phyloP scores from a whole-genome alignment of 2,888 invertebrate genomes.

The Andrena dorsata region DNA sequence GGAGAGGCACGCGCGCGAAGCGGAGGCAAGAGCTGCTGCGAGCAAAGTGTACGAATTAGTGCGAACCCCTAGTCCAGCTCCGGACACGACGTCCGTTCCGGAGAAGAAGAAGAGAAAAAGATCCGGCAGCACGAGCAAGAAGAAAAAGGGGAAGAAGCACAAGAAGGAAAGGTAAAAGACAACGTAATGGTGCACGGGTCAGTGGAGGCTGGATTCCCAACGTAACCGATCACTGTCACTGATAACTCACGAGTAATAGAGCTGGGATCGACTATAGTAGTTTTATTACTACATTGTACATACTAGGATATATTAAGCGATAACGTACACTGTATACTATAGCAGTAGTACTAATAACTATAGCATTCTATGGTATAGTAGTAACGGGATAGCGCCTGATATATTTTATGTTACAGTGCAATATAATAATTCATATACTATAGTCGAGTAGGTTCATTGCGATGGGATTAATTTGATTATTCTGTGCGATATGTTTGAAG shows the following conservation, averaged over 20 bases:
- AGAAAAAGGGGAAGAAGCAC: slow-evolving; percentile 91
- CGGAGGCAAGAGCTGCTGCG: slow-evolving; percentile 86
- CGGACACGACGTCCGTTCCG: slow-evolving; percentile 84
- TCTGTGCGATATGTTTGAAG: not conserved
- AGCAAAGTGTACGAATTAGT: slow-evolving; percentile 90
- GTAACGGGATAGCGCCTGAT: slow-evolving; percentile 7
- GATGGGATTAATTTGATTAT: slow-evolving; percentile 1
- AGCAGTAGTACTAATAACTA: slow-evolving; percentile 42
- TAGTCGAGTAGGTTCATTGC: not conserved
- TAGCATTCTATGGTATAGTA: slow-evolving; percentile 40
- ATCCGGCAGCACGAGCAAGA: slow-evolving; percentile 86
- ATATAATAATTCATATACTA: slow-evolving; percentile 35
- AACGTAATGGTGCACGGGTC: slow-evolving; percentile 75
- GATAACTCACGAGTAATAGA: not conserved
- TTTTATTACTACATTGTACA: not conserved
- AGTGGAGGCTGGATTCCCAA: slow-evolving; percentile 78
- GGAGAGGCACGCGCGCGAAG: slow-evolving; percentile 89
- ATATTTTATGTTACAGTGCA: slow-evolving; percentile 30
- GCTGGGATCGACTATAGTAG: not conserved
- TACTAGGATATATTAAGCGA: slow-evolving; percentile 31
- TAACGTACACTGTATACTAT: slow-evolving; percentile 38
- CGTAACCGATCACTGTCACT: slow-evolving; percentile 1
- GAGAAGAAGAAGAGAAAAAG: slow-evolving; percentile 84
- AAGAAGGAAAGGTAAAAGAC: slow-evolving; percentile 88
- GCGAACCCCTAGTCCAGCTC: slow-evolving; percentile 90